Percentiles rank a stretch among this genome's conserved stretches.
phyloP scores from a whole-genome alignment of 2,113 vertebrate species.

The Gasterosteus nipponicus region DNA sequence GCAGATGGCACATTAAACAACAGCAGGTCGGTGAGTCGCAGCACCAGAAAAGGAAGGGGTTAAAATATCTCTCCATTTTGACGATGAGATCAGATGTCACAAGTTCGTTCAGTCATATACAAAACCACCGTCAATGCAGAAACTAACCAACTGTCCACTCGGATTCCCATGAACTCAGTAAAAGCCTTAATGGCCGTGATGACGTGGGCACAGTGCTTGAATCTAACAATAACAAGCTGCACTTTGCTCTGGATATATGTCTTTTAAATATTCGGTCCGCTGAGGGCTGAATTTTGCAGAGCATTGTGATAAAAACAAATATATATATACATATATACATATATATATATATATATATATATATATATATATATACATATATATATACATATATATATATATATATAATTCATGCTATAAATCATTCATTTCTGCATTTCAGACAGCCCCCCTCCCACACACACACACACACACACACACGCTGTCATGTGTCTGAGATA shows the following conservation, averaged over 20 bases:
- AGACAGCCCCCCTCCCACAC: not conserved
- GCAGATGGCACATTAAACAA: conserved; percentile 66
- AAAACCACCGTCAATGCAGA: not conserved
- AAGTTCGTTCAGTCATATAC: conserved; percentile 3
- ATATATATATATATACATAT: no score
- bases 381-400: no score
- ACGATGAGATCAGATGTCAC: conserved; percentile 39
- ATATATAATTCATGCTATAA: conserved; percentile 21
- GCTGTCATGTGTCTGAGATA: conserved; percentile 54
- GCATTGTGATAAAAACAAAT: conserved; percentile 24
- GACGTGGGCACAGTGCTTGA: not conserved
- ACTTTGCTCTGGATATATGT: not conserved
- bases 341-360: no score
- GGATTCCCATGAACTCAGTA: conserved; percentile 6
- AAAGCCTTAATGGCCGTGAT: conserved; percentile 7
- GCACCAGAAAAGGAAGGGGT: conserved; percentile 12
- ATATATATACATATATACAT: not conserved
- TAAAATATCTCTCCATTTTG: conserved; percentile 17
- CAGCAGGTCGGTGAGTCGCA: conserved; percentile 23
- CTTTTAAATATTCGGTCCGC: conserved; percentile 3
- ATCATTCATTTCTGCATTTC: conserved; percentile 43
- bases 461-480: conserved; percentile 8
- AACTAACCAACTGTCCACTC: not conserved
- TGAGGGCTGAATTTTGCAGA: conserved; percentile 11
- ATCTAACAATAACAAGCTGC: not conserved